phyloP scores from a whole-genome alignment of 1,140 invertebrate genomes.

The Anadara kagoshimensis region DNA sequence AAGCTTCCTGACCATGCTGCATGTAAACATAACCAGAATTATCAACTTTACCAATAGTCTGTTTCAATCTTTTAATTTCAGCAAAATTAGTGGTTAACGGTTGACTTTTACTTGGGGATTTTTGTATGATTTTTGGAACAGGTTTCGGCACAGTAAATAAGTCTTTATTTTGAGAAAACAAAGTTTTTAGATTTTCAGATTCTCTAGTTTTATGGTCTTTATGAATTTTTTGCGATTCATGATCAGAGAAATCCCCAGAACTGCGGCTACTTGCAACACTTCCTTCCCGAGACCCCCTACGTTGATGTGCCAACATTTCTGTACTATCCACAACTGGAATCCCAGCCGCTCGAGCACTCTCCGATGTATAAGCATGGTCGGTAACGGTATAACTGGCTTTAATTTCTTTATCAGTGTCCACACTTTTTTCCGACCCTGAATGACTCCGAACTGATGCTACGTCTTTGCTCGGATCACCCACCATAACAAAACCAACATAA shows the following conservation, averaged over 20 bases:
- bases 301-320: slow-evolving; percentile 23
- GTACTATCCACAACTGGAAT: slow-evolving; percentile 62
- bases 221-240: slow-evolving; percentile 71
- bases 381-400: slow-evolving; percentile 57
- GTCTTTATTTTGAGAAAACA: too few relatives aligned
- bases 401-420: slow-evolving; percentile 31
- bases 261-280: slow-evolving; percentile 63
- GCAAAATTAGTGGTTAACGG: slow-evolving; percentile 63
- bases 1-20: slow-evolving; percentile 61
- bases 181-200: slow-evolving; percentile 19
- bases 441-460: slow-evolving; percentile 1
- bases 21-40: slow-evolving; percentile 66
- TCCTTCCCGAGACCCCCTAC: slow-evolving; percentile 57
- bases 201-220: slow-evolving; percentile 59
- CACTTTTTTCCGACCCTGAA: slow-evolving; percentile 1
- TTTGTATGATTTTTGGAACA: too few relatives aligned
- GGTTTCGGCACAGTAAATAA: too few relatives aligned
- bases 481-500: too few relatives aligned
- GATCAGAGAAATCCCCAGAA: slow-evolving; percentile 70
- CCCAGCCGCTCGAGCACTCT: slow-evolving; percentile 60
- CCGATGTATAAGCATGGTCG: slow-evolving; percentile 47
- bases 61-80: slow-evolving; percentile 64
- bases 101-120: slow-evolving; percentile 7
- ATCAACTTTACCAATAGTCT: slow-evolving; percentile 51
- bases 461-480: not conserved